phyloP scores from a whole-genome alignment of 1,140 invertebrate species.

The Drosophila melanogaster region DNA sequence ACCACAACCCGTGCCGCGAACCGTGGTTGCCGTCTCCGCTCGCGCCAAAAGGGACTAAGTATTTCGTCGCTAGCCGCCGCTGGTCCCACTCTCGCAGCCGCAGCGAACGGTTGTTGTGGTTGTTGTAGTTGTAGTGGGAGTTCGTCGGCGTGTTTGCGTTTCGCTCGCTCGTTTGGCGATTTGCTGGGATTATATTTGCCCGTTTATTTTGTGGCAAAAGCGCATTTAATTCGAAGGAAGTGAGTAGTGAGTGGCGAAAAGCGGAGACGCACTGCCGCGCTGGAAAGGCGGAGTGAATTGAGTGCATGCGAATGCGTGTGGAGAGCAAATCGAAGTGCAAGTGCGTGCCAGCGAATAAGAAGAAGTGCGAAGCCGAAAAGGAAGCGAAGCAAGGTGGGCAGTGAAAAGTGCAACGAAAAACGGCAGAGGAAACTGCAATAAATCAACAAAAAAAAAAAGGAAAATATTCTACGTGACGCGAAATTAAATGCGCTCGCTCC shows the following conservation, averaged over 20 bases:
- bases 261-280: conserved; percentile 9
- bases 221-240: conserved; percentile 13
- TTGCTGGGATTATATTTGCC: not conserved
- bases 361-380: conserved; percentile 6
- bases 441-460: conserved; percentile 6
- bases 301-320: conserved; percentile 65
- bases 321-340: conserved; percentile 35
- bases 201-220: conserved; percentile 4
- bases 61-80: not conserved
- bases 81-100: not conserved
- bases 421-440: conserved; percentile 23
- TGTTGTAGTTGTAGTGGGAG: conserved; percentile 4
- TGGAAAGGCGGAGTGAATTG: conserved; percentile 76
- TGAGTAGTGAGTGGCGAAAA: not conserved
- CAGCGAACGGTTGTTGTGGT: conserved; percentile 8
- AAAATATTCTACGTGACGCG: conserved; percentile 63
- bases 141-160: conserved; percentile 24
- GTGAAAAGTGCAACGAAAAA: conserved; percentile 25
- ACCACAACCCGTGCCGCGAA: not conserved
- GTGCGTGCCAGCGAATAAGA: conserved; percentile 41
- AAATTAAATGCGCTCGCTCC: conserved; percentile 65
- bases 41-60: too few species aligned
- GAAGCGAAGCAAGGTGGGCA: conserved; percentile 19
- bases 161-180: not conserved
- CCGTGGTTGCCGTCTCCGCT: not conserved